Conservation (phyloP, 2,113 vertebrate species). For the Cyprinodon variegatus region DNA sequence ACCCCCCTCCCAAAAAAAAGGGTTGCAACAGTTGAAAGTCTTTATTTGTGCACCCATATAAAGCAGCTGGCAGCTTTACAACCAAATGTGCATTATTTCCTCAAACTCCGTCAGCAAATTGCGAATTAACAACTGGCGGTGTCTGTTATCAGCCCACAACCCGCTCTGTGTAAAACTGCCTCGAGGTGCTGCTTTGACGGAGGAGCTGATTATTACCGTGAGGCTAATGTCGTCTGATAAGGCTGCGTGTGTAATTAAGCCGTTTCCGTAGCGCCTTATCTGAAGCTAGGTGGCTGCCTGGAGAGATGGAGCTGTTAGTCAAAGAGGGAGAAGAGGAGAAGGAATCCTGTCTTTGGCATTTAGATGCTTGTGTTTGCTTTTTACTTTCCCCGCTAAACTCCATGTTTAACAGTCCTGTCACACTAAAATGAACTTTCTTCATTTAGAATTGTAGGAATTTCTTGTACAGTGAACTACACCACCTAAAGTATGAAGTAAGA, state of each 20-base stretch:
- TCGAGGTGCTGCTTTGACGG: slow-evolving; percentile 59
- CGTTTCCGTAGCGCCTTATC: slow-evolving; percentile 70
- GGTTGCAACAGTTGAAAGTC: slow-evolving; percentile 18
- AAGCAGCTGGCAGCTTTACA: slow-evolving; percentile 61
- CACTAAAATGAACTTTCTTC: neutral
- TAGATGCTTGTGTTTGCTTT: slow-evolving; percentile 19
- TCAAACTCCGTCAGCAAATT: slow-evolving; percentile 69
- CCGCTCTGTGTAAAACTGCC: slow-evolving; percentile 55
- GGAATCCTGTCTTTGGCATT: slow-evolving; percentile 26
- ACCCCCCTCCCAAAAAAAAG: neutral
- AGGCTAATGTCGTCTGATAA: slow-evolving; percentile 77
- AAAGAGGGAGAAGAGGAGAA: slow-evolving; percentile 21
- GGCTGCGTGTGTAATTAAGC: slow-evolving; percentile 77
- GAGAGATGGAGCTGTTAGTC: slow-evolving; percentile 65
- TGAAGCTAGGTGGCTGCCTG: slow-evolving; percentile 60
- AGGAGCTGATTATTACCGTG: slow-evolving; percentile 70
- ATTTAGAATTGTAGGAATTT: neutral
- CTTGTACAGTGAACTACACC: neutral
- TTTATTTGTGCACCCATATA: slow-evolving; percentile 34
- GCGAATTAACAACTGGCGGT: slow-evolving; percentile 66
- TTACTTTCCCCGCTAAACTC: neutral
- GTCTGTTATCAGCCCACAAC: slow-evolving; percentile 69
- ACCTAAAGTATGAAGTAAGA: neutral
- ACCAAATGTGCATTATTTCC: slow-evolving; percentile 52
- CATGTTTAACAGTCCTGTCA: too few species aligned